phyloP scores from a whole-genome alignment of 2,888 invertebrate species.

The Pristionchus mayeri region DNA sequence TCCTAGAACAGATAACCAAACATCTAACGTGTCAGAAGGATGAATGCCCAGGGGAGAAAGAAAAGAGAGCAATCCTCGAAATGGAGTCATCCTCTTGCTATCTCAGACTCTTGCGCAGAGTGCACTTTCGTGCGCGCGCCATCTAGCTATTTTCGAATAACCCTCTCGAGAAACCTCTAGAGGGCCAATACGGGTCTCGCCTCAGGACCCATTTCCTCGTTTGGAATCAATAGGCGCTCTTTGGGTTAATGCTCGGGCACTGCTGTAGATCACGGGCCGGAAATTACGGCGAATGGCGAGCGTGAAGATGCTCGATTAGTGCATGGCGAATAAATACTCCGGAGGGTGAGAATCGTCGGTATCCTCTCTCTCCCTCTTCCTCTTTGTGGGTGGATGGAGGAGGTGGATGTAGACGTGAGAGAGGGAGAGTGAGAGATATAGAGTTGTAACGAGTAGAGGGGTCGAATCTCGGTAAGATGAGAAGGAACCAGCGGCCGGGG shows the following conservation, averaged over 20 bases:
- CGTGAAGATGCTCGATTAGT: background rate
- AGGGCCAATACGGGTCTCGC: too few species aligned
- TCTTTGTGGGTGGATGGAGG: background rate
- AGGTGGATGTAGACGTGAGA: too few species aligned
- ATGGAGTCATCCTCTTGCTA: too few species aligned
- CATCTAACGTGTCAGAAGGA: background rate
- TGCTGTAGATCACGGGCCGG: constrained; percentile 34
- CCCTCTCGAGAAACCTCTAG: too few species aligned
- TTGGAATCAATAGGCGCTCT: too few species aligned
- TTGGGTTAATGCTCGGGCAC: too few species aligned
- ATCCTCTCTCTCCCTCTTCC: constrained; percentile 4
- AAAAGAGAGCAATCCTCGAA: too few species aligned
- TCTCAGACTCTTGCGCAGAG: background rate
- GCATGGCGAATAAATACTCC: background rate
- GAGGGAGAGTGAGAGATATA: constrained; percentile 4
- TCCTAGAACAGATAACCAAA: background rate
- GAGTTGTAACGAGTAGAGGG: constrained; percentile 34
- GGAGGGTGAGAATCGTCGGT: background rate
- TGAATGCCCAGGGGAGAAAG: constrained; percentile 4
- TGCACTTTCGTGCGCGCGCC: too few species aligned
- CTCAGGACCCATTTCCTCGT: too few species aligned
- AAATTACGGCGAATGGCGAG: background rate
- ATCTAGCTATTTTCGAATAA: too few species aligned
- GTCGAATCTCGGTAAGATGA: constrained; percentile 38
- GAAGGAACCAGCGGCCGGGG: constrained; percentile 8